Conservation (phyloP, 2,113 vertebrate genomes). For the Bostrychus sinensis region DNA sequence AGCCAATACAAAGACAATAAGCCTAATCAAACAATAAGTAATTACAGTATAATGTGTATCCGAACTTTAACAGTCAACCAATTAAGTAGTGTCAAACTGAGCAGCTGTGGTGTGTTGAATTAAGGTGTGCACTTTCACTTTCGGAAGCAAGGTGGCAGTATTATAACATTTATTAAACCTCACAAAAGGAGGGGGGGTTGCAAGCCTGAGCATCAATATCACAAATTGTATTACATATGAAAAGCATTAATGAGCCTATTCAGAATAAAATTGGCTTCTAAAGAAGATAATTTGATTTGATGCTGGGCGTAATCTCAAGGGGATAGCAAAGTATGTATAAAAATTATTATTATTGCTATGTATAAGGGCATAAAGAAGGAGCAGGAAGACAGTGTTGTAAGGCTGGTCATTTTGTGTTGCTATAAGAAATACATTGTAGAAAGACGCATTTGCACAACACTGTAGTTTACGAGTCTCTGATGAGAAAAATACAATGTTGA, state of each 20-base stretch:
- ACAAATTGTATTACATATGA: constrained; percentile 35
- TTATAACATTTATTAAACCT: not conserved
- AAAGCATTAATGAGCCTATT: constrained; percentile 45
- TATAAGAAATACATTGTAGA: too few relatives aligned
- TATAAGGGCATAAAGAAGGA: not conserved
- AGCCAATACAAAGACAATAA: too few relatives aligned
- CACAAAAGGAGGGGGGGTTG: not conserved
- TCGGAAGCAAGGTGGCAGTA: constrained; percentile 1
- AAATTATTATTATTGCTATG: not conserved
- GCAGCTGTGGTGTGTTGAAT: not conserved
- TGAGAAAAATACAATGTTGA: constrained; percentile 9
- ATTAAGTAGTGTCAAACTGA: too few relatives aligned
- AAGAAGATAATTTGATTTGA: constrained; percentile 20
- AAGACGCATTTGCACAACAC: too few relatives aligned
- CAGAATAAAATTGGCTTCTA: constrained; percentile 9
- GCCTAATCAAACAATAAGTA: too few relatives aligned
- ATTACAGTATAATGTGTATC: too few relatives aligned
- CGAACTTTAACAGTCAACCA: too few relatives aligned
- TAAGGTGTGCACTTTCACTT: not conserved
- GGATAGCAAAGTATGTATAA: not conserved
- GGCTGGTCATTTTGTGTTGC: not conserved
- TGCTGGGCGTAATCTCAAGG: not conserved
- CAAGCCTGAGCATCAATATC: constrained; percentile 19
- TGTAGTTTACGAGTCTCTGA: too few relatives aligned
- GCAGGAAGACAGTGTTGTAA: not conserved